phyloP scores from a whole-genome alignment of 2,113 vertebrate species.

The Donacobius atricapilla region DNA sequence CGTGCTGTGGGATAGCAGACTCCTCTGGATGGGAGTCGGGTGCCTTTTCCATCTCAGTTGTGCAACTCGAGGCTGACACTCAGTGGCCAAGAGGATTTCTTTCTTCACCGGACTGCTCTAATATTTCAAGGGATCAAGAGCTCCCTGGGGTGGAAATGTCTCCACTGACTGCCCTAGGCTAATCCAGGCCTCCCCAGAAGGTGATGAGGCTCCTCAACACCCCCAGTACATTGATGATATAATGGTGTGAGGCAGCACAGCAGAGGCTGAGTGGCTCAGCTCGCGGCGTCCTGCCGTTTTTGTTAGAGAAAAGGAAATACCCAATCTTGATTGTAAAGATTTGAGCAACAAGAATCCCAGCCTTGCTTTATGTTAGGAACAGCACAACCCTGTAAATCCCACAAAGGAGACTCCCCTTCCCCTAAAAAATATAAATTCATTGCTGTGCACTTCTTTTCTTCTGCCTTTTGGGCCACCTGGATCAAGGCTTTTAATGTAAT shows the following conservation, averaged over 20 bases:
- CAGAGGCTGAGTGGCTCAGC: not conserved
- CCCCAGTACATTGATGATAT: not conserved
- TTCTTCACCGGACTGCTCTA: not conserved
- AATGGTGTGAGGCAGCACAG: not conserved
- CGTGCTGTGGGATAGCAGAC: rapidly evolving
- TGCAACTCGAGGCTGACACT: not conserved
- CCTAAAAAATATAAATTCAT: rapidly evolving
- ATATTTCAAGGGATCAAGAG: not conserved
- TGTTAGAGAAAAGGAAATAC: not conserved
- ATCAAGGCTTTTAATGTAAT: not conserved
- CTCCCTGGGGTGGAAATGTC: not conserved
- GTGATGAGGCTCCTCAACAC: not conserved
- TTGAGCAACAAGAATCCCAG: not conserved
- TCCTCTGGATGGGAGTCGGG: rapidly evolving
- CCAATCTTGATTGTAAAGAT: not conserved
- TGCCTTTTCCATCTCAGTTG: rapidly evolving
- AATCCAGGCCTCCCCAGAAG: not conserved
- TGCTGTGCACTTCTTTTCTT: not conserved
- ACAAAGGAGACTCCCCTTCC: not conserved
- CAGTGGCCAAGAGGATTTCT: not conserved
- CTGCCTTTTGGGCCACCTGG: not conserved
- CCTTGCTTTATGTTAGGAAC: not conserved
- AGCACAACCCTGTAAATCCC: not conserved
- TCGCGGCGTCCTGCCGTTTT: not conserved
- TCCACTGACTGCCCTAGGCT: not conserved